These are phyloP conservation scores for Drosophila aff. DNA, from an alignment of 1,140 invertebrate species.

Conservation along the genomic window DNA sequence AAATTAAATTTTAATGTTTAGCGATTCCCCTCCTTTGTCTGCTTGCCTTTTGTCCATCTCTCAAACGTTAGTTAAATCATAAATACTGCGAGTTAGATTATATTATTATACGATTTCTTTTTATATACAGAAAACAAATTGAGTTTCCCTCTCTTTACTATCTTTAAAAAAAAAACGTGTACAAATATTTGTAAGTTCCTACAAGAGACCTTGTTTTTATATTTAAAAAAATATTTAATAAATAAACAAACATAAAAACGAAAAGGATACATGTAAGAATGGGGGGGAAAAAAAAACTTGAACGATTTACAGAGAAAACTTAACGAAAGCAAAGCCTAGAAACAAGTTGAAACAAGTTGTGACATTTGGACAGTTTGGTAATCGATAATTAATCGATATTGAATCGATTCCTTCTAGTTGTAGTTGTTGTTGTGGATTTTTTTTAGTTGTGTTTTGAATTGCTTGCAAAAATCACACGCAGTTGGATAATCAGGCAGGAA, in stretches of 20 bases:
- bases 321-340: conserved; percentile 54
- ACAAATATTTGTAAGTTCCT: conserved; percentile 1
- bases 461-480: conserved; percentile 30
- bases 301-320: conserved; percentile 51
- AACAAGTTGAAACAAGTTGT: conserved; percentile 52
- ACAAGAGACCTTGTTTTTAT: conserved; percentile 16
- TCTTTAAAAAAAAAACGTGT: conserved; percentile 17
- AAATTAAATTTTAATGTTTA: conserved; percentile 64
- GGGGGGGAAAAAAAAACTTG: conserved; percentile 29
- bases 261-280: conserved; percentile 6
- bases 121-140: conserved; percentile 49
- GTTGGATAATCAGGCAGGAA: conserved; percentile 23
- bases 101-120: conserved; percentile 32
- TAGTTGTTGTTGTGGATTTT: neutral
- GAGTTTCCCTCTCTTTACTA: conserved; percentile 18
- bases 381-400: conserved; percentile 17
- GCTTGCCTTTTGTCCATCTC: conserved; percentile 23
- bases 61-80: conserved; percentile 65
- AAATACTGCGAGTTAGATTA: conserved; percentile 79
- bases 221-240: conserved; percentile 28
- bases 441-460: conserved; percentile 13
- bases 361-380: conserved; percentile 57
- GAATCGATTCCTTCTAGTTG: neutral
- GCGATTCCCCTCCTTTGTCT: conserved; percentile 31
- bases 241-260: conserved; percentile 49